Evolutionary conservation across 2,888 invertebrate genomes (phyloP).

Genomic region (Nomada ferruginata): DNA sequence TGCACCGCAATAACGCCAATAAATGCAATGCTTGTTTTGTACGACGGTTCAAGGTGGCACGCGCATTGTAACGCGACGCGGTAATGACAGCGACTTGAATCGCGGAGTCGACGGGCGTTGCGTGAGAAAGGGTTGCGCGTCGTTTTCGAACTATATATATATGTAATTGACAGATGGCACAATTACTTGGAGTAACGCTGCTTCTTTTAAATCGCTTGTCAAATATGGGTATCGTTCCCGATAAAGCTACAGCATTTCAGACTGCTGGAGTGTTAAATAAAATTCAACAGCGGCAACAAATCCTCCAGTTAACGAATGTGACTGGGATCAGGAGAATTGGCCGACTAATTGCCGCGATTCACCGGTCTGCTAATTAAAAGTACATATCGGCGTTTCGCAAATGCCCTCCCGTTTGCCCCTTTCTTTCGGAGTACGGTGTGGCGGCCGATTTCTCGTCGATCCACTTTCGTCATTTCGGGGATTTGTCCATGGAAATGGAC

Average conservation of each 20-base stretch:
- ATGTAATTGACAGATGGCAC: background rate
- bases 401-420: background rate
- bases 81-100: background rate
- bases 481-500: background rate
- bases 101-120: background rate
- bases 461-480: background rate
- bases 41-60: slow-evolving; percentile 17
- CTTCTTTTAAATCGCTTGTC: background rate
- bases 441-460: too few species aligned
- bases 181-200: background rate
- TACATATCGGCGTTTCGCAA: slow-evolving; percentile 18
- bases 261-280: background rate
- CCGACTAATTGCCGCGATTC: slow-evolving; percentile 8
- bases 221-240: background rate
- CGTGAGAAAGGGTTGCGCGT: background rate
- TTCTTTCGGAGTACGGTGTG: background rate
- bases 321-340: slow-evolving; percentile 3
- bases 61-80: slow-evolving; percentile 7
- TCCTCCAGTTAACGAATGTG: background rate
- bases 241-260: background rate
- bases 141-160: too few species aligned
- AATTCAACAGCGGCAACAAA: slow-evolving; percentile 9
- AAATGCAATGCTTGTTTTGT: background rate
- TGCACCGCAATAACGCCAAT: slow-evolving; percentile 3
- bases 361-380: slow-evolving; percentile 12